A percentile compares a stretch with the other conserved stretches of the same genome.
These are phyloP conservation scores for Apotomis capreana DNA, from an alignment of 2,888 invertebrate species.

Conservation along the genomic window DNA sequence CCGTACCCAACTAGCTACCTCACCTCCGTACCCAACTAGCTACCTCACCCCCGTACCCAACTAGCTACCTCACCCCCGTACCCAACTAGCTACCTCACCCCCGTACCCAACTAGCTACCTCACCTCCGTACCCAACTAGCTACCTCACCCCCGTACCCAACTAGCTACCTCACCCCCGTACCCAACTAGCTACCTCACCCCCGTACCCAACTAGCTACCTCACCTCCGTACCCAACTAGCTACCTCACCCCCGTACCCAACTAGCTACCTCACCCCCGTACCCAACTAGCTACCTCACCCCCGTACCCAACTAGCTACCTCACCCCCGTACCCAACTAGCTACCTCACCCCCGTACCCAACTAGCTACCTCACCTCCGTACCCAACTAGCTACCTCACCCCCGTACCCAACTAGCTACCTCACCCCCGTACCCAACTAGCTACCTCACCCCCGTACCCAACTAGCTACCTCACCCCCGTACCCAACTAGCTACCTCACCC, in stretches of 20 bases:
- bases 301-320: conserved; percentile 59
- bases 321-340: conserved; percentile 73
- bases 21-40: no score
- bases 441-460: conserved; percentile 73
- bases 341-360: conserved; percentile 76
- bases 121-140: no score
- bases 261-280: conserved; percentile 70
- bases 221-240: no score
- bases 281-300: conserved; percentile 60
- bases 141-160: conserved; percentile 73
- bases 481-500: conserved; percentile 60
- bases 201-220: no score
- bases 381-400: conserved; percentile 60
- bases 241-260: conserved; percentile 73
- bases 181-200: conserved; percentile 60
- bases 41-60: conserved; percentile 73
- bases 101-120: no score
- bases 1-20: no score
- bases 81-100: conserved; percentile 60
- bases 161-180: conserved; percentile 70
- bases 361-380: no score
- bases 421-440: conserved; percentile 73
- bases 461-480: conserved; percentile 70
- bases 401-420: conserved; percentile 59
- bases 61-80: conserved; percentile 70